Evolutionary conservation across 1,140 invertebrate genomes (phyloP), one percentile per base, ranked within the genome.

Genomic region (Chlorops oryzae): DNA sequence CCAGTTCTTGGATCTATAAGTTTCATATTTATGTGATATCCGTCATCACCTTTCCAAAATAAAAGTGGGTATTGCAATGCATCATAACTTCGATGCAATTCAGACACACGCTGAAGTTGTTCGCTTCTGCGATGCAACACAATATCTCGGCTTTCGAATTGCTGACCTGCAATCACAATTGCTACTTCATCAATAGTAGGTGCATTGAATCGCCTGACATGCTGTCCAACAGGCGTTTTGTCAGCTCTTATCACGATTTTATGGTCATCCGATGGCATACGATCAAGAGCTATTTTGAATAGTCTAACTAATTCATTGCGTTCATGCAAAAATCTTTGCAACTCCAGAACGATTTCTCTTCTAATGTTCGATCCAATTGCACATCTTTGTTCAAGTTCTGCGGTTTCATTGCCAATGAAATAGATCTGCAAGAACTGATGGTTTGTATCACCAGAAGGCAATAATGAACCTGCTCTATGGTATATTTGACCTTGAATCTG

Each of bases 61-160:
- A 77, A 68, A 20, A 76, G 51, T 42, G 73, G 69, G 62, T 77
- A 77, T 63, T 72, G 64, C 18, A 75, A 57, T 27, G 71, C 57
- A 57, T 76, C 73, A 58, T 70, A 73, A 40, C 61, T 63, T 6
- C 68, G 57, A 52, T 73, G 63, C 22, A 61, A 73, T 60, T 74
- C 65, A 45, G 49, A 55, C 56, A 72, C 46, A 40, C 55, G 52
- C 42, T 59, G 27, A 18, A 52, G 37, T 28, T 47, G 28, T 25
- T 46, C 32, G 32, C 44, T 44, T 35, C 50, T 39, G 25, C 34
- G 24, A 38, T 55, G 47, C 50, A 55, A n/a, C 23, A 59, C 47
- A 49, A 55, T 56, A 32, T 58, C 57, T 46, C 51, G 52, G 10
- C 38, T 46, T 25, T 50, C 41, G 41, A 43, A 45, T 46, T 10